A percentile compares a stretch with the other conserved stretches of the same genome.
phyloP scores from a whole-genome alignment of 2,888 invertebrate species.

The Tholera decimalis region DNA sequence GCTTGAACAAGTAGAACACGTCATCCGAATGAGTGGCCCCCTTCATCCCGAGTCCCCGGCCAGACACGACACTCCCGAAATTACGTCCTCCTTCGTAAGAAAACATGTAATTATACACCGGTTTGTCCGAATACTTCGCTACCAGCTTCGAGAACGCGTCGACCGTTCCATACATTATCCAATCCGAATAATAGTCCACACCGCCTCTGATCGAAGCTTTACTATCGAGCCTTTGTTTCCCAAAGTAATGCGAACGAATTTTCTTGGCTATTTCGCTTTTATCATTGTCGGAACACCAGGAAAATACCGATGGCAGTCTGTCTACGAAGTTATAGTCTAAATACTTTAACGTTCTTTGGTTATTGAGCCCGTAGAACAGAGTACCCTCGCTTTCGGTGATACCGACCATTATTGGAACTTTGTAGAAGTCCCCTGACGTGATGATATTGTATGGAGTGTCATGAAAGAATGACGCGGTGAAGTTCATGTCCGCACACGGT shows the following conservation, averaged over 20 bases:
- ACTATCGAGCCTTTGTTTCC: conserved; percentile 68
- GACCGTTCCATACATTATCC: conserved; percentile 78
- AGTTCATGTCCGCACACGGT: conserved; percentile 81
- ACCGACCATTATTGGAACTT: conserved; percentile 84
- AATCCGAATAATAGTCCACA: conserved; percentile 82
- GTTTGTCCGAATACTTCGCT: conserved; percentile 72
- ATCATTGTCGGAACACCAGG: conserved; percentile 77
- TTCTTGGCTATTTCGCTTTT: conserved; percentile 73
- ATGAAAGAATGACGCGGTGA: conserved; percentile 80
- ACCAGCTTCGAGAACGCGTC: conserved; percentile 79
- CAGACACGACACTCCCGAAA: conserved; percentile 77
- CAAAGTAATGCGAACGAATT: conserved; percentile 82
- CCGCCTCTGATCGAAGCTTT: conserved; percentile 68
- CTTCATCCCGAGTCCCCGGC: conserved; percentile 56
- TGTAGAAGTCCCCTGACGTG: conserved; percentile 79
- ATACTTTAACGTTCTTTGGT: conserved; percentile 73
- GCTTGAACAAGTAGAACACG: conserved; percentile 86
- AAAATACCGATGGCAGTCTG: conserved; percentile 82
- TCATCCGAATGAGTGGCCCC: conserved; percentile 85
- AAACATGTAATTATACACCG: conserved; percentile 83
- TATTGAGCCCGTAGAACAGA: conserved; percentile 81
- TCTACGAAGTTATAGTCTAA: conserved; percentile 78
- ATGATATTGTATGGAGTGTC: conserved; percentile 82
- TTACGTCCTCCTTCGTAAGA: conserved; percentile 82
- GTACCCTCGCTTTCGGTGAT: conserved; percentile 80